These are phyloP conservation scores for Hippolais icterina DNA, from an alignment of 2,113 vertebrate genomes.

Conservation along the genomic window DNA sequence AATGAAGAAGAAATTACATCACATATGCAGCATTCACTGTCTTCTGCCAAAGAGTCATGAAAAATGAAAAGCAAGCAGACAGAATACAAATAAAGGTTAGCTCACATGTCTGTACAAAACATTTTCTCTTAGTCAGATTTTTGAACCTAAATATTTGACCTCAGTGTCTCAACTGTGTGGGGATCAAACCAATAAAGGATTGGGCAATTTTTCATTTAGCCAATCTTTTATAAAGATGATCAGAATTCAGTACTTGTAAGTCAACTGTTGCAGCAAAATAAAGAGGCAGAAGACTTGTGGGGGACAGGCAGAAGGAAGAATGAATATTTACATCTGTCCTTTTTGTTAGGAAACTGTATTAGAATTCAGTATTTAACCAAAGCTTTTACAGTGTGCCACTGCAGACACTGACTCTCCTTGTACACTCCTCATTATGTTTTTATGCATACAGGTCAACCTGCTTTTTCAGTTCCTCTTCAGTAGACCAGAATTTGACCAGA, in stretches of 20 bases:
- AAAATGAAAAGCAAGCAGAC: background rate
- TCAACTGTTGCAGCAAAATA: background rate
- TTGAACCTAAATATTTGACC: background rate
- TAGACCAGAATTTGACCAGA: background rate
- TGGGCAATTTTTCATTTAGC: background rate
- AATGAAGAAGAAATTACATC: background rate
- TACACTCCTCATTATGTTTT: background rate
- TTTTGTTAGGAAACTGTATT: background rate
- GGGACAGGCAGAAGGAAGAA: background rate
- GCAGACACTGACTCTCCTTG: background rate
- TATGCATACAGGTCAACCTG: background rate
- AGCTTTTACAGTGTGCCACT: background rate
- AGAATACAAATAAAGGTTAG: background rate
- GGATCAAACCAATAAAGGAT: background rate
- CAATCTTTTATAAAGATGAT: background rate
- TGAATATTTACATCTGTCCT: background rate
- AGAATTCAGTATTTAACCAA: background rate
- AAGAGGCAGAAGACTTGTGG: background rate
- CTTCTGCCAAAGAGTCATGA: background rate
- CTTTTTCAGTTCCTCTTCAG: background rate
- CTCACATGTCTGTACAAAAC: background rate
- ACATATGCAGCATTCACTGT: background rate
- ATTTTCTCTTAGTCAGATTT: background rate
- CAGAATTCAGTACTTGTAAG: background rate
- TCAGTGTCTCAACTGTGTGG: fast-evolving